phyloP scores from a whole-genome alignment of 2,888 invertebrate genomes.

The Andrena fulva region DNA sequence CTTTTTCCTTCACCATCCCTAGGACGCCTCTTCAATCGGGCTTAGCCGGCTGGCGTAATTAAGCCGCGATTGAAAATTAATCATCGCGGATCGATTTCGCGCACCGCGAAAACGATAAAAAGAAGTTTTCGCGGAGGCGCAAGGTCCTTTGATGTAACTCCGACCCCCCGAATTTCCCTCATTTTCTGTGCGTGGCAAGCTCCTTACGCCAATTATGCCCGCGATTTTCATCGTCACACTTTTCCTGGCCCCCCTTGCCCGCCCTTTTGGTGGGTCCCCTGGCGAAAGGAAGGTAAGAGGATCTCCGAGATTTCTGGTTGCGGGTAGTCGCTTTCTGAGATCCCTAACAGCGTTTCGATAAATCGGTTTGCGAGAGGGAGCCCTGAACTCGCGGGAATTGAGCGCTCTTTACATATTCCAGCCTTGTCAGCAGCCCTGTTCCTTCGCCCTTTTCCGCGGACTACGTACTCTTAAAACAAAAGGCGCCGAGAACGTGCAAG shows the following conservation, averaged over 20 bases:
- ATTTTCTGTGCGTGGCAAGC: conserved; percentile 67
- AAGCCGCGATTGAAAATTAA: conserved; percentile 82
- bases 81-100: conserved; percentile 77
- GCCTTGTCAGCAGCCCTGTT: neutral
- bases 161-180: neutral
- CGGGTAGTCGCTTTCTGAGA: neutral
- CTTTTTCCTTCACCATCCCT: conserved; percentile 48
- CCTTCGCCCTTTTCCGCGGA: neutral
- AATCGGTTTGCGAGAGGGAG: neutral
- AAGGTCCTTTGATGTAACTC: conserved; percentile 73
- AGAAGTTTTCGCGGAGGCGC: conserved; percentile 27
- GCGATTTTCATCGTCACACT: neutral
- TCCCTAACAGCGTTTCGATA: neutral
- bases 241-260: neutral
- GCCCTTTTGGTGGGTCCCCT: neutral
- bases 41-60: conserved; percentile 78
- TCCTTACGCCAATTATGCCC: conserved; percentile 81
- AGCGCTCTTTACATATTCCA: neutral
- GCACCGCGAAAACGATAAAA: conserved; percentile 58
- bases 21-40: conserved; percentile 71
- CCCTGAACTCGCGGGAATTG: neutral
- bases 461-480: neutral
- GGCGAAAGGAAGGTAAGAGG: conserved; percentile 37
- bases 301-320: conserved; percentile 23
- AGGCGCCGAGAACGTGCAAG: neutral